Conservation (phyloP, 2,888 invertebrate species). For the Nomada fabriciana region DNA sequence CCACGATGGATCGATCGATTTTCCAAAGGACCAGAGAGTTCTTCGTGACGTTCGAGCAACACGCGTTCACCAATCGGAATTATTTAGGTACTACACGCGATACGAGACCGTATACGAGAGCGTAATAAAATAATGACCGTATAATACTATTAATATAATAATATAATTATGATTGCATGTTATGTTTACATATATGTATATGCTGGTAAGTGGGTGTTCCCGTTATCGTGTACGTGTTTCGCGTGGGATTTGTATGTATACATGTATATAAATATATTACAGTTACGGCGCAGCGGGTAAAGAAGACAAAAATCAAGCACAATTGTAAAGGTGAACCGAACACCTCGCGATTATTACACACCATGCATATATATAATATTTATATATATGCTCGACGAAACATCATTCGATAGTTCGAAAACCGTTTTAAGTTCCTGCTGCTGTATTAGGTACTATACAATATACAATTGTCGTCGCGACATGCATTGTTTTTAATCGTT, state of each 20-base stretch:
- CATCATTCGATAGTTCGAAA: slow-evolving; percentile 27
- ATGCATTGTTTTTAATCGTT: slow-evolving; percentile 37
- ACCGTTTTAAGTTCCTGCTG: slow-evolving; percentile 41
- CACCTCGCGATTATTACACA: slow-evolving; percentile 63
- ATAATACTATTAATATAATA: slow-evolving; percentile 73
- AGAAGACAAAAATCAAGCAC: slow-evolving; percentile 70
- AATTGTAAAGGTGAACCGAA: slow-evolving; percentile 62
- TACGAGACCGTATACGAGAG: slow-evolving; percentile 68
- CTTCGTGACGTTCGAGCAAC: slow-evolving; percentile 20
- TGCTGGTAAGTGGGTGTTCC: slow-evolving; percentile 53
- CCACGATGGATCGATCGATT: neutral
- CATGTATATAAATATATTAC: slow-evolving; percentile 76
- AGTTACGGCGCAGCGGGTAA: slow-evolving; percentile 70
- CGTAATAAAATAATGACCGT: slow-evolving; percentile 78
- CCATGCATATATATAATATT: slow-evolving; percentile 41
- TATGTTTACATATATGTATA: slow-evolving; percentile 65
- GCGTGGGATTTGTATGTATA: slow-evolving; percentile 39
- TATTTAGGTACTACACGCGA: slow-evolving; percentile 59
- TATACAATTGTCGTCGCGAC: slow-evolving; percentile 61
- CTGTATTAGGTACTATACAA: slow-evolving; percentile 58
- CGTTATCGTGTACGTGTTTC: slow-evolving; percentile 19
- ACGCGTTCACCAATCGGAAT: slow-evolving; percentile 47
- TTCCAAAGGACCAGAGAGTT: slow-evolving; percentile 34
- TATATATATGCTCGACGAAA: slow-evolving; percentile 41
- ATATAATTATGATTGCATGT: slow-evolving; percentile 74